A percentile compares a stretch with the other conserved stretches of the same genome.
Evolutionary conservation across 2,888 invertebrate genomes (phyloP).

Genomic region (Luperina nickerlii): DNA sequence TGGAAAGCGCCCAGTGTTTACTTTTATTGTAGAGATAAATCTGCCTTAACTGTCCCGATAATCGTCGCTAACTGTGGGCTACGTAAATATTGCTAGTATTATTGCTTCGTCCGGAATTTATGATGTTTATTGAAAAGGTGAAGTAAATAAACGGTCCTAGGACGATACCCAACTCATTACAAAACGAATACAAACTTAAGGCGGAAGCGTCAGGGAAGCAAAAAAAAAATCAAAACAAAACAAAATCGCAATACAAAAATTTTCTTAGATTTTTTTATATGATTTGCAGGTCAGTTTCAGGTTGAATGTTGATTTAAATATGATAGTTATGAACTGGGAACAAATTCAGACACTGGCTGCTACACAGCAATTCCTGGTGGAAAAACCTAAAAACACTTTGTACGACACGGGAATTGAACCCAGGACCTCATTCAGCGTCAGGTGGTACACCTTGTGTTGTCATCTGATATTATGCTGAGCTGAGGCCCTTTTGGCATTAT

Average conservation of each 20-base stretch:
- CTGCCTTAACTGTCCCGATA: conserved; percentile 88
- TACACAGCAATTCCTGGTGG: background rate
- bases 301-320: too few species aligned
- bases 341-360: background rate
- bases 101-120: conserved; percentile 55
- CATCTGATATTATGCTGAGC: too few species aligned
- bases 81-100: conserved; percentile 74
- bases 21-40: conserved; percentile 89
- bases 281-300: background rate
- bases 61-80: conserved; percentile 85
- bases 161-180: background rate
- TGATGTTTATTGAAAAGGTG: conserved; percentile 47
- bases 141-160: conserved; percentile 18
- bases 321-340: too few species aligned
- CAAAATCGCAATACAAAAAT: too few species aligned
- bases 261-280: too few species aligned
- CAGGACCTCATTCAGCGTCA: background rate
- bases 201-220: background rate
- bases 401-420: background rate
- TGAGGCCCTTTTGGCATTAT: too few species aligned
- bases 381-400: background rate
- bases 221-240: too few species aligned
- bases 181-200: too few species aligned
- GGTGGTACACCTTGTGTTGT: too few species aligned
- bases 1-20: conserved; percentile 84